Conservation (phyloP, 2,113 vertebrate species). For the Passer montanus region DNA sequence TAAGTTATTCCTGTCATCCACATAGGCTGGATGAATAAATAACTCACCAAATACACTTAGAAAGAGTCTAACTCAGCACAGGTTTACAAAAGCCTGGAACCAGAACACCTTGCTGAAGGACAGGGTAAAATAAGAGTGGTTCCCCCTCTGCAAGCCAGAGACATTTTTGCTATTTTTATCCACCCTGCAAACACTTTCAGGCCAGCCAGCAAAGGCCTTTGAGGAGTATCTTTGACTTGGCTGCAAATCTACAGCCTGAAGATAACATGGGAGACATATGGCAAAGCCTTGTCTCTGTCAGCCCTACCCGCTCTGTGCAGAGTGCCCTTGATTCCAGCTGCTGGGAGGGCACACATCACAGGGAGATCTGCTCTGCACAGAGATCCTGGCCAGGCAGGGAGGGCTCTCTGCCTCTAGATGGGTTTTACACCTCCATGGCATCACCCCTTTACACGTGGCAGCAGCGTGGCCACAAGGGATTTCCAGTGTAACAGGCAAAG, state of each 20-base stretch:
- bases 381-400: neutral
- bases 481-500: neutral
- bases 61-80: neutral
- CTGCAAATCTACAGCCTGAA: neutral
- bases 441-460: neutral
- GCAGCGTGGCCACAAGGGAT: rapidly evolving
- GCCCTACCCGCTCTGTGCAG: neutral
- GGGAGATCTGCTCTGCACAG: neutral
- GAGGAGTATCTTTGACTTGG: neutral
- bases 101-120: neutral
- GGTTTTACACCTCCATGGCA: neutral
- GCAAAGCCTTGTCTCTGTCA: neutral
- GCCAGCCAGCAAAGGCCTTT: neutral
- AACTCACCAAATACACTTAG: neutral
- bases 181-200: neutral
- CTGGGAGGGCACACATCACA: neutral
- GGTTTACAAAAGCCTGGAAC: neutral
- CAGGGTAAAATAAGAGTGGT: neutral
- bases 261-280: rapidly evolving
- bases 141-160: neutral
- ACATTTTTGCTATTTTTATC: neutral
- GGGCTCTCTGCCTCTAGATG: neutral
- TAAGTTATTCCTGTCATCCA: neutral
- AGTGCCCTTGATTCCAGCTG: neutral
- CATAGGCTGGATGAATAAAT: neutral